phyloP scores from a whole-genome alignment of 2,888 invertebrate genomes.

The Leucophenga montana region DNA sequence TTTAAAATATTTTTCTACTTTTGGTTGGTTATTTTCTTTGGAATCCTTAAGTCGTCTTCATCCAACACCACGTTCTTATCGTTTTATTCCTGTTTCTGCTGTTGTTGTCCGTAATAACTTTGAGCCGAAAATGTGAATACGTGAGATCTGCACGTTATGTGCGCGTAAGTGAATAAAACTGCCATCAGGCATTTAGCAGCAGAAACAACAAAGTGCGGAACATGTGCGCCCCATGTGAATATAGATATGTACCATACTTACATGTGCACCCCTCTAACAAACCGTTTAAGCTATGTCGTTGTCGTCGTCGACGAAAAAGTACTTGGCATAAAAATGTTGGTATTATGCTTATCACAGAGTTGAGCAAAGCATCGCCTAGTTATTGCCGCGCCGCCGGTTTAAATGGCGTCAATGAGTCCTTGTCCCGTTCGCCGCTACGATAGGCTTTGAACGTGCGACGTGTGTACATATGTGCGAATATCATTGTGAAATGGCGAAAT shows the following conservation, averaged over 20 bases:
- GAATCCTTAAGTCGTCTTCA: slow-evolving; percentile 7
- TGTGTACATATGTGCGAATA: background rate
- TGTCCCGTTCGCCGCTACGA: background rate
- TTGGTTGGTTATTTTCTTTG: background rate
- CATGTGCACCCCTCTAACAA: slow-evolving; percentile 41
- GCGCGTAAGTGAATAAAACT: slow-evolving; percentile 71
- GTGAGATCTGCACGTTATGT: slow-evolving; percentile 71
- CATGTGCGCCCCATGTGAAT: slow-evolving; percentile 11
- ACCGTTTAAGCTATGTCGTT: slow-evolving; percentile 60
- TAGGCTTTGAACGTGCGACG: background rate
- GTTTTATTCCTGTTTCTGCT: slow-evolving; percentile 10
- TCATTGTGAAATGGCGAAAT: background rate
- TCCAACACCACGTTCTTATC: slow-evolving; percentile 23
- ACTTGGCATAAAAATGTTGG: slow-evolving; percentile 65
- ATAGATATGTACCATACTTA: too few species aligned
- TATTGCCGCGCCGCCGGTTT: slow-evolving; percentile 24
- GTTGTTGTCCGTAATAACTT: slow-evolving; percentile 50
- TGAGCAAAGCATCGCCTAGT: slow-evolving; percentile 30
- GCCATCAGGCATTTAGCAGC: slow-evolving; percentile 69
- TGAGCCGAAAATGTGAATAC: slow-evolving; percentile 60
- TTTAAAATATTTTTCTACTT: slow-evolving; percentile 6
- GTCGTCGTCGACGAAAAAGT: slow-evolving; percentile 38
- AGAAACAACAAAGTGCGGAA: slow-evolving; percentile 46
- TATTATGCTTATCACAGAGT: slow-evolving; percentile 53
- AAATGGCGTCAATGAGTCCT: slow-evolving; percentile 5